phyloP scores from a whole-genome alignment of 1,140 invertebrate genomes.

The Zaprionus lachaisei region DNA sequence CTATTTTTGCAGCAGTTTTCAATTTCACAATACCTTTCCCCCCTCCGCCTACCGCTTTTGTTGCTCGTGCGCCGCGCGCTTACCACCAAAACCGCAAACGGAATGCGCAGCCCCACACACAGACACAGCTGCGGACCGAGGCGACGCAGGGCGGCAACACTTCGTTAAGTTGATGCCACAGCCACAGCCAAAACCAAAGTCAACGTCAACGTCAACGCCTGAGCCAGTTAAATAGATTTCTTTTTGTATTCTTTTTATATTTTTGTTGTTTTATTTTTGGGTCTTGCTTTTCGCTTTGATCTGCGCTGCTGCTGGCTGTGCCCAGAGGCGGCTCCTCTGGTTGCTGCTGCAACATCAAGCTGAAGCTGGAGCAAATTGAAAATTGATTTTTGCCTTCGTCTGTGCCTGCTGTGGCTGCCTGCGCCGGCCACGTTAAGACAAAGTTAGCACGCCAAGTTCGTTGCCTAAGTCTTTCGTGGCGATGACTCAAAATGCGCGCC shows the following conservation, averaged over 20 bases:
- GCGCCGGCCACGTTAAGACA: slow-evolving; percentile 9
- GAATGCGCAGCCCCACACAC: slow-evolving; percentile 46
- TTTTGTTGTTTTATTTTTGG: slow-evolving; percentile 41
- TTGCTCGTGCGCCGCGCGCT: slow-evolving; percentile 56
- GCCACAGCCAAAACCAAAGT: slow-evolving; percentile 33
- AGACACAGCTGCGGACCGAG: not conserved
- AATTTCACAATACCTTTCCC: slow-evolving; percentile 58
- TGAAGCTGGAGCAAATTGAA: slow-evolving; percentile 79
- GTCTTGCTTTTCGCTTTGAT: slow-evolving; percentile 66
- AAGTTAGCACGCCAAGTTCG: slow-evolving; percentile 54
- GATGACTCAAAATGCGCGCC: slow-evolving; percentile 75
- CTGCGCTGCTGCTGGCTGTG: slow-evolving; percentile 59
- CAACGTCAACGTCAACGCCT: slow-evolving; percentile 80
- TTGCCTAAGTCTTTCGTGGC: slow-evolving; percentile 61
- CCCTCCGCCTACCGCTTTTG: slow-evolving; percentile 27
- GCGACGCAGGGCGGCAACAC: slow-evolving; percentile 51
- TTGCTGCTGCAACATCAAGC: slow-evolving; percentile 56
- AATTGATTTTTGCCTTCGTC: slow-evolving; percentile 73
- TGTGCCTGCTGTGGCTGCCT: slow-evolving; percentile 24
- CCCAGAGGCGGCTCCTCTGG: slow-evolving; percentile 39
- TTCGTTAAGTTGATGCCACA: slow-evolving; percentile 70
- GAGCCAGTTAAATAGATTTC: slow-evolving; percentile 78
- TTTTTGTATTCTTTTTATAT: not conserved
- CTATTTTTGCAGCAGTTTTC: slow-evolving; percentile 60
- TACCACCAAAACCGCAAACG: slow-evolving; percentile 75